phyloP scores from a whole-genome alignment of 2,113 vertebrate species.

The Lophius piscatorius region DNA sequence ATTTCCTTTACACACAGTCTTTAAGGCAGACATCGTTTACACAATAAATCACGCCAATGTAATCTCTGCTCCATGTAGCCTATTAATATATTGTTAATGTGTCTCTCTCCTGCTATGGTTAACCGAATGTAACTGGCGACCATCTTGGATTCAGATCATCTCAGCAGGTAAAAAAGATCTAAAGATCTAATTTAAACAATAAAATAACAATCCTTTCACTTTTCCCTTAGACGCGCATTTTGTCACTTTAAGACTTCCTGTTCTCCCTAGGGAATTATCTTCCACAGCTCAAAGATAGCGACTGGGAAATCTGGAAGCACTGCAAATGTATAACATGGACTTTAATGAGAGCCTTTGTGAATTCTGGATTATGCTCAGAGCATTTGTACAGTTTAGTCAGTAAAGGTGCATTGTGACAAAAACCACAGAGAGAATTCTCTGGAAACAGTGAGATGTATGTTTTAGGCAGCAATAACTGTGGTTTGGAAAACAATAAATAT shows the following conservation, averaged over 20 bases:
- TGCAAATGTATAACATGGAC: conserved; percentile 23
- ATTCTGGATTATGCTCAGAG: conserved; percentile 1
- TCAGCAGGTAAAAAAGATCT: neutral
- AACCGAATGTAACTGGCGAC: conserved; percentile 47
- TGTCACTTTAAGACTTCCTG: conserved; percentile 2
- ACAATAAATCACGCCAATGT: conserved; percentile 57
- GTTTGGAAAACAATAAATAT: conserved; percentile 21
- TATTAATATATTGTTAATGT: conserved; percentile 56
- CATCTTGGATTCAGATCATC: conserved; percentile 14
- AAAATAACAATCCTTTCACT: neutral
- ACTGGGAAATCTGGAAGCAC: no score
- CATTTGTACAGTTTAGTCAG: no score
- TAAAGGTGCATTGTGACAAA: no score
- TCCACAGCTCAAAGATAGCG: no score
- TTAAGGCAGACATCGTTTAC: conserved; percentile 21
- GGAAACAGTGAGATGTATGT: conserved; percentile 12
- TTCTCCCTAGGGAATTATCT: conserved; percentile 4
- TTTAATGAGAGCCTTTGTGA: conserved; percentile 13
- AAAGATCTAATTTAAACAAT: no score
- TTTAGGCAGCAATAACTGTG: conserved; percentile 5
- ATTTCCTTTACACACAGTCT: conserved; percentile 38
- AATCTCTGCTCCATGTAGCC: conserved; percentile 52
- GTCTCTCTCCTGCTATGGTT: conserved; percentile 18
- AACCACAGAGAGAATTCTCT: conserved; percentile 6
- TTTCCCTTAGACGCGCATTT: neutral